Conservation (phyloP, 2,888 invertebrate species). For the Acleris emargana region DNA sequence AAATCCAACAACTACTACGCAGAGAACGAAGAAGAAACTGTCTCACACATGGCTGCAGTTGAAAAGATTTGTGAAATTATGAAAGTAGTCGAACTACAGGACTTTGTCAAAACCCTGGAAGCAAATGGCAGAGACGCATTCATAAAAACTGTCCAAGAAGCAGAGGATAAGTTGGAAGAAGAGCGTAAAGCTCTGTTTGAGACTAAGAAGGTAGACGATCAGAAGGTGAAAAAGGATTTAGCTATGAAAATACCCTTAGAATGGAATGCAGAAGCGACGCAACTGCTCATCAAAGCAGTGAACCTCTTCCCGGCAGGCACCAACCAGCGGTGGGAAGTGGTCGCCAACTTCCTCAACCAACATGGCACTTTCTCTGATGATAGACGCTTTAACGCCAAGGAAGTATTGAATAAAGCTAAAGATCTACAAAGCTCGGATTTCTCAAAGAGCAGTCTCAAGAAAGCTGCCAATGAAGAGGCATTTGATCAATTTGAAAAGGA, state of each 20-base stretch:
- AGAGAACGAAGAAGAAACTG: conserved; percentile 86
- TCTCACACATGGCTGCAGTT: conserved; percentile 94
- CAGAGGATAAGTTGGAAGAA: conserved; percentile 90
- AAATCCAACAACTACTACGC: conserved; percentile 93
- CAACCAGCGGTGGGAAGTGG: conserved; percentile 96
- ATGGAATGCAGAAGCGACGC: conserved; percentile 94
- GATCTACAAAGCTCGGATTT: conserved; percentile 95
- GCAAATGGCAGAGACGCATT: conserved; percentile 87
- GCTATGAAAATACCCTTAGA: conserved; percentile 79
- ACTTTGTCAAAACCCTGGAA: conserved; percentile 88
- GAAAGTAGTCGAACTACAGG: conserved; percentile 88
- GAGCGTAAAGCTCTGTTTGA: conserved; percentile 87
- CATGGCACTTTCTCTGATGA: conserved; percentile 86
- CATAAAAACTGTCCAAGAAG: conserved; percentile 86
- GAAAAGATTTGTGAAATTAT: conserved; percentile 95
- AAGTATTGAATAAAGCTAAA: conserved; percentile 97
- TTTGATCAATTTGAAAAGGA: conserved; percentile 95
- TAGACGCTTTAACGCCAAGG: conserved; percentile 91
- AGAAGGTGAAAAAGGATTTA: conserved; percentile 70
- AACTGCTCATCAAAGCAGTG: conserved; percentile 97
- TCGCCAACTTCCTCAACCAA: conserved; percentile 97
- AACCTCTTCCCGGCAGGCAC: conserved; percentile 98
- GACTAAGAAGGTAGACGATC: conserved; percentile 74
- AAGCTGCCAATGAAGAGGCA: conserved; percentile 95
- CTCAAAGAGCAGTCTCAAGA: conserved; percentile 92